Evolutionary conservation across 2,797 vertebrate species (phyloP).

Genomic region (Apodemus agrarius): DNA sequence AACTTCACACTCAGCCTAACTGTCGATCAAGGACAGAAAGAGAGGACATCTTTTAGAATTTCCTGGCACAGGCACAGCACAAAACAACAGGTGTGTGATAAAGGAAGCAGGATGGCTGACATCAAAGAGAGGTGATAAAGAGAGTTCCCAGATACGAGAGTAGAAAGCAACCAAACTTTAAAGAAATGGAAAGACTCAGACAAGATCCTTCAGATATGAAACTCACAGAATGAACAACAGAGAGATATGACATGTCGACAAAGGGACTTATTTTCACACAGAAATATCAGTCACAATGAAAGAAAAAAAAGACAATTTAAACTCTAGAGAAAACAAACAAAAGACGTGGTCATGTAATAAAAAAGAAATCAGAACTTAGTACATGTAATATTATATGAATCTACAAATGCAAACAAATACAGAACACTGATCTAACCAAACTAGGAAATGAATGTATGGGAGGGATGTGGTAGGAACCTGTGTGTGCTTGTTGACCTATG

Average conservation of each 20-base stretch:
- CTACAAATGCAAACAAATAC: conserved; percentile 26
- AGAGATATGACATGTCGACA: not conserved
- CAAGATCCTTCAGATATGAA: conserved; percentile 17
- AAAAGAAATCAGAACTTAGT: conserved; percentile 43
- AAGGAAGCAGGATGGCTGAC: not conserved
- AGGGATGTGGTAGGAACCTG: not conserved
- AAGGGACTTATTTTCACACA: not conserved
- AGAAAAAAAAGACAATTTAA: not conserved
- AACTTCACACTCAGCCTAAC: not conserved
- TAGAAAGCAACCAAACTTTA: not conserved
- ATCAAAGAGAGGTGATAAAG: not conserved
- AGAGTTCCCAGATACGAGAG: not conserved
- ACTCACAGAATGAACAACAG: not conserved
- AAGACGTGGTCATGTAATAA: not conserved
- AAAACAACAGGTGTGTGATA: not conserved
- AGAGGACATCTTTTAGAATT: conserved; percentile 45
- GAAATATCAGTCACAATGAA: not conserved
- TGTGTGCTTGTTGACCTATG: not conserved
- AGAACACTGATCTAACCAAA: not conserved
- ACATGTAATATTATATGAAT: not conserved
- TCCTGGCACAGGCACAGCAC: not conserved
- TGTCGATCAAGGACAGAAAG: not conserved
- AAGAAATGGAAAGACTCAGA: not conserved
- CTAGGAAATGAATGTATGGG: not conserved
- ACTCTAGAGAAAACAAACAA: conserved; percentile 35